These are phyloP conservation scores for Caenorhabditis inopinata DNA, from an alignment of 1,140 invertebrate genomes.

Conservation along the genomic window DNA sequence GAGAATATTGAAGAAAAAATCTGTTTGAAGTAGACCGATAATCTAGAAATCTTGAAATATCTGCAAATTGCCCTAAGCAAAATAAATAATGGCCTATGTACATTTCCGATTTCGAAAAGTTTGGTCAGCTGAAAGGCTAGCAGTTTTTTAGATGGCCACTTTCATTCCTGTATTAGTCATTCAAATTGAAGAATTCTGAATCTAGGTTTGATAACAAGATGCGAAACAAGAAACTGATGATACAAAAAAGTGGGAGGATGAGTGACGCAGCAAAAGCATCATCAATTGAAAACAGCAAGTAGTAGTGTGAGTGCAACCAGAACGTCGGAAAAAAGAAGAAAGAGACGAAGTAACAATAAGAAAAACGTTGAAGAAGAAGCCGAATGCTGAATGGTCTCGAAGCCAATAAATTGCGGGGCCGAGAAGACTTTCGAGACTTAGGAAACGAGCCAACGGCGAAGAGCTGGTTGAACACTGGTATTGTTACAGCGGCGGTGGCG, in stretches of 20 bases:
- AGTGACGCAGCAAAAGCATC: not conserved
- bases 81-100: no score
- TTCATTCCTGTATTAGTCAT: no score
- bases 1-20: no score
- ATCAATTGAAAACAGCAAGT: not conserved
- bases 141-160: no score
- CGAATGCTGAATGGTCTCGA: not conserved
- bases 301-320: constrained; percentile 7
- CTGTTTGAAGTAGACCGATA: no score
- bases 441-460: not conserved
- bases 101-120: no score
- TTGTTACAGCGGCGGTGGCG: constrained; percentile 23
- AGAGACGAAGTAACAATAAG: constrained; percentile 16
- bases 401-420: constrained; percentile 21
- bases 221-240: no score
- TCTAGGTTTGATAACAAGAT: no score
- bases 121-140: no score
- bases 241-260: not conserved
- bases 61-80: no score
- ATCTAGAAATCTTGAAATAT: no score
- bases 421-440: constrained; percentile 1
- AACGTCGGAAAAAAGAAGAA: constrained; percentile 11
- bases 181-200: no score
- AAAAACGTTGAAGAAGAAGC: not conserved
- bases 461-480: constrained; percentile 27